Conservation (phyloP, 1,140 invertebrate genomes). For the Potamilus streckersoni region DNA sequence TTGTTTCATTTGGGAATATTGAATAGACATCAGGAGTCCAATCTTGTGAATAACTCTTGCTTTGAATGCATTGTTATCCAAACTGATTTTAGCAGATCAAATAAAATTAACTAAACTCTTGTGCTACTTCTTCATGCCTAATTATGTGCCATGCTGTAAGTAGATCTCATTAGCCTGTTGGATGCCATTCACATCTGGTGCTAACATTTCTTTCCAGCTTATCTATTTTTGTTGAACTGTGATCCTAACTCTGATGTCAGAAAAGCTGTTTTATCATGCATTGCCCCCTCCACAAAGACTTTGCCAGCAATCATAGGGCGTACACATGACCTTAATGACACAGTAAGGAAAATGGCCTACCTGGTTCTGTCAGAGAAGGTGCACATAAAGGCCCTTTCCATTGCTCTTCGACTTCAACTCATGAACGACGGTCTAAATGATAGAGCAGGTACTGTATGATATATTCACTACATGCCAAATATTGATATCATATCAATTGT, state of each 20-base stretch:
- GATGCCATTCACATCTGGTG: too few relatives aligned
- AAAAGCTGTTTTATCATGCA: slow-evolving; percentile 75
- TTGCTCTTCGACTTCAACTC: slow-evolving; percentile 76
- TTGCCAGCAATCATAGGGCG: slow-evolving; percentile 77
- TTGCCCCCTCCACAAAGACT: slow-evolving; percentile 76
- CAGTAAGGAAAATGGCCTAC: slow-evolving; percentile 78
- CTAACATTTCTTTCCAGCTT: slow-evolving; percentile 70
- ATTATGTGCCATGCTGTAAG: too few relatives aligned
- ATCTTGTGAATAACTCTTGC: too few relatives aligned
- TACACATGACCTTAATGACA: slow-evolving; percentile 80
- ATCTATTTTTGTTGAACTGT: slow-evolving; percentile 80
- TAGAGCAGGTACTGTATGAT: slow-evolving; percentile 66
- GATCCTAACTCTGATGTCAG: slow-evolving; percentile 83
- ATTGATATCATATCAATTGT: neutral
- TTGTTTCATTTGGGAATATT: too few relatives aligned
- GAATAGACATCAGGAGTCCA: too few relatives aligned
- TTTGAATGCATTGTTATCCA: too few relatives aligned
- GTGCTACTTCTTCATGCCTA: too few relatives aligned
- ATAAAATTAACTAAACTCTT: too few relatives aligned
- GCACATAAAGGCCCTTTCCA: slow-evolving; percentile 76
- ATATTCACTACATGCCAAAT: neutral
- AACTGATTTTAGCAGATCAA: too few relatives aligned
- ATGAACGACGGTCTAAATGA: slow-evolving; percentile 78
- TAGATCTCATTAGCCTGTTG: too few relatives aligned
- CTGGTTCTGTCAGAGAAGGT: slow-evolving; percentile 77